These are phyloP conservation scores for Heterotilapia buettikoferi DNA, from an alignment of 2,113 vertebrate genomes.

Conservation along the genomic window DNA sequence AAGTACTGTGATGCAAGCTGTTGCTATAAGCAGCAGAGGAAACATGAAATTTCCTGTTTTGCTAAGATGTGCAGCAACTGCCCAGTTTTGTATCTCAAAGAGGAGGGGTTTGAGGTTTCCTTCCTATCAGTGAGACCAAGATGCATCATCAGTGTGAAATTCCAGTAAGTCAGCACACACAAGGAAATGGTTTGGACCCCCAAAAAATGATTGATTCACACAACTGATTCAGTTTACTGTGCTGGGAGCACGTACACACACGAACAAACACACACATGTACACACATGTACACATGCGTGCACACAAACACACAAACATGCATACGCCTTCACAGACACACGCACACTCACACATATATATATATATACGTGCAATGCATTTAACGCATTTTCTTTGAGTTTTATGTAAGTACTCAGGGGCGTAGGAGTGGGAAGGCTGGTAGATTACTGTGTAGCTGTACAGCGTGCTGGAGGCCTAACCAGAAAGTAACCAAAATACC, in stretches of 20 bases:
- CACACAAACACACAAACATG: not conserved
- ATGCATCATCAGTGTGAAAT: not conserved
- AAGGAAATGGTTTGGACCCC: not conserved
- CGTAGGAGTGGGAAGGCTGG: not conserved
- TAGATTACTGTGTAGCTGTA: not conserved
- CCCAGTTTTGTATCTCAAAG: constrained; percentile 62
- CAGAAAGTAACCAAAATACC: constrained; percentile 79
- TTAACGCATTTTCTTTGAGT: not conserved
- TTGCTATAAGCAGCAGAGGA: constrained; percentile 74
- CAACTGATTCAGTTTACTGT: not conserved
- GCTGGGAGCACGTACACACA: not conserved
- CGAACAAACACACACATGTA: not conserved
- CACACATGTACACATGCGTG: not conserved
- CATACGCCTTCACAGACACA: not conserved
- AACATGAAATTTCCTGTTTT: constrained; percentile 83
- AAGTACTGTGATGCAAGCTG: constrained; percentile 68
- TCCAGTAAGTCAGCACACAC: not conserved
- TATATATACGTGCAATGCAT: not conserved
- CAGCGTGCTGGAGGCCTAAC: constrained; percentile 53
- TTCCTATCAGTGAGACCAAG: constrained; percentile 28
- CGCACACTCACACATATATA: not conserved
- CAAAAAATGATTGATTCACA: not conserved
- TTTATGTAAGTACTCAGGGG: not conserved
- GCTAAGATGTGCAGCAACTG: constrained; percentile 74
- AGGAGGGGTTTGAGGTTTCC: constrained; percentile 54